Evolutionary conservation across 2,888 invertebrate species (phyloP).

Genomic region (Smittia aterrima): DNA sequence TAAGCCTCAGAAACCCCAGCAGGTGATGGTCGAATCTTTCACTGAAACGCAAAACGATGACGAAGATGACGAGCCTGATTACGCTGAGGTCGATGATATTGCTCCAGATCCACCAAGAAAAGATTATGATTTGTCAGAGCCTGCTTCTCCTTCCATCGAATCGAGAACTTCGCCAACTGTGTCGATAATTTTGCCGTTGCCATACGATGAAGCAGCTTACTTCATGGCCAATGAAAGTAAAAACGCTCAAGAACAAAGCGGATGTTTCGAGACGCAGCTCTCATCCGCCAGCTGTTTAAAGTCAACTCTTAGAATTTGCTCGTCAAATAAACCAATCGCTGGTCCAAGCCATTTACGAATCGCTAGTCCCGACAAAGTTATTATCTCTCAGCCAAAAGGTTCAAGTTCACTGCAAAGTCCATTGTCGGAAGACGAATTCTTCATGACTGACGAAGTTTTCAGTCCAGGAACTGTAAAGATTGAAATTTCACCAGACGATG

Average conservation of each 20-base stretch:
- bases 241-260: conserved; percentile 4
- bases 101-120: conserved; percentile 43
- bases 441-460: conserved; percentile 62
- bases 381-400: conserved; percentile 61
- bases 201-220: conserved; percentile 31
- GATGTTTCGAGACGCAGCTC: conserved; percentile 27
- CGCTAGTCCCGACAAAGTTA: conserved; percentile 55
- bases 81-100: conserved; percentile 48
- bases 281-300: conserved; percentile 47
- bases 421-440: conserved; percentile 61
- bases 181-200: conserved; percentile 20
- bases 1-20: conserved; percentile 74
- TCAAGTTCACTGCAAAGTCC: conserved; percentile 59
- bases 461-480: conserved; percentile 60
- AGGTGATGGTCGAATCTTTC: conserved; percentile 70
- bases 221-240: conserved; percentile 11
- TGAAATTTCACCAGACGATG: conserved; percentile 61
- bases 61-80: conserved; percentile 63
- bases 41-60: conserved; percentile 61
- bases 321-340: not conserved
- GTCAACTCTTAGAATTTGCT: conserved; percentile 46
- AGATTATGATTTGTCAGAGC: conserved; percentile 47
- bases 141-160: conserved; percentile 50
- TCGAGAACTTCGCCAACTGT: conserved; percentile 39
- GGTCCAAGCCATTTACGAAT: conserved; percentile 29